Evolutionary conservation across 2,113 vertebrate genomes (phyloP).

Genomic region (Pseudois nayaur): DNA sequence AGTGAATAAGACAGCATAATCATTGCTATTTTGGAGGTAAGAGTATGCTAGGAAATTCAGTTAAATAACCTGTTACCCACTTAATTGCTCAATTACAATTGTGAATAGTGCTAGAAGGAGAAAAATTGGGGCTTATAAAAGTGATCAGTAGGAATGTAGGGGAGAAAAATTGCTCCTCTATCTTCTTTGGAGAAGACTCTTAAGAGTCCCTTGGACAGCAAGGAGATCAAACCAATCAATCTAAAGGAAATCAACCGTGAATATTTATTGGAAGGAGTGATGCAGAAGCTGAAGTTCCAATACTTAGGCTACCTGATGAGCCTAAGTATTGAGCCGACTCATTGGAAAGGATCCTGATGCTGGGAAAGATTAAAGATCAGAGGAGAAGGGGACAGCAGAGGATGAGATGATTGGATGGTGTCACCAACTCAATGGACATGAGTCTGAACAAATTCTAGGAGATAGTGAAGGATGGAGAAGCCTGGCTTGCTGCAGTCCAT

Average conservation of each 20-base stretch:
- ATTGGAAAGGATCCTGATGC: background rate
- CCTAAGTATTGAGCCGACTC: background rate
- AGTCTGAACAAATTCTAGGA: background rate
- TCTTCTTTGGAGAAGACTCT: background rate
- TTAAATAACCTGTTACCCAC: background rate
- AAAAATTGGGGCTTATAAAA: background rate
- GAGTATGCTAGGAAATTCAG: background rate
- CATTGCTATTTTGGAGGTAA: background rate
- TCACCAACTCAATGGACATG: background rate
- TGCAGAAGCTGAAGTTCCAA: background rate
- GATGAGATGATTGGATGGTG: background rate
- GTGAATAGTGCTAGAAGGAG: background rate
- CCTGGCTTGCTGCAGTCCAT: background rate
- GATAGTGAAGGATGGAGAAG: background rate
- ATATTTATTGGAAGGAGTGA: background rate
- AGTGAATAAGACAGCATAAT: background rate
- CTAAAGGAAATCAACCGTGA: background rate
- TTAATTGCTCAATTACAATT: background rate
- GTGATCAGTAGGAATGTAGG: background rate
- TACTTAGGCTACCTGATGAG: background rate
- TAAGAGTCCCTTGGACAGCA: background rate
- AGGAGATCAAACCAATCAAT: background rate
- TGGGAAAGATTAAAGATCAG: background rate
- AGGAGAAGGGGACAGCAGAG: background rate
- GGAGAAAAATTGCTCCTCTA: background rate